phyloP scores from a whole-genome alignment of 2,888 invertebrate species.

The Hemistola chrysoprasaria region DNA sequence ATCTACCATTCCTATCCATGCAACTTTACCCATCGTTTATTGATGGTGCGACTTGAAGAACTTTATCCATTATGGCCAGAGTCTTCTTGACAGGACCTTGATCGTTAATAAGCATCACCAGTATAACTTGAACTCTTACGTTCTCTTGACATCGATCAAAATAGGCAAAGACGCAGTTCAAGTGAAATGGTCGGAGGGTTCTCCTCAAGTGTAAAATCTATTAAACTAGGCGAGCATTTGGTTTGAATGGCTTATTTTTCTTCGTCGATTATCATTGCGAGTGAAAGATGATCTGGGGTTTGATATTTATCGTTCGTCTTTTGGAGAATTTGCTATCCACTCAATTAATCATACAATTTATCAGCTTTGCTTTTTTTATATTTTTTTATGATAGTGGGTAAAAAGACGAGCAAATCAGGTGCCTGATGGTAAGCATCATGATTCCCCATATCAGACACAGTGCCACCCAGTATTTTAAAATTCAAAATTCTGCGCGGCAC shows the following conservation, averaged over 20 bases:
- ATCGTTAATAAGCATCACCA: conserved; percentile 58
- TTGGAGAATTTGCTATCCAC: no score
- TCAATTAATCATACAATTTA: no score
- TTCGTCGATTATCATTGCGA: conserved; percentile 36
- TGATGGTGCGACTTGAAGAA: conserved; percentile 16
- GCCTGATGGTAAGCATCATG: no score
- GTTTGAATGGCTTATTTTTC: conserved; percentile 54
- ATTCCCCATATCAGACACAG: no score
- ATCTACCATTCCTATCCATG: conserved; percentile 30
- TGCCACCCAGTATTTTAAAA: no score
- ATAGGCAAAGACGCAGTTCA: conserved; percentile 30
- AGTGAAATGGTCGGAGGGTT: conserved; percentile 35
- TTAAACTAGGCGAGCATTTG: conserved; percentile 52
- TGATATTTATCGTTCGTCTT: no score
- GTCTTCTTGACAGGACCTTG: conserved; percentile 54
- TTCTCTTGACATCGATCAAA: conserved; percentile 25
- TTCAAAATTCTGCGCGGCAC: no score
- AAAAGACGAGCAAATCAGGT: no score
- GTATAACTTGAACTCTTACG: conserved; percentile 39
- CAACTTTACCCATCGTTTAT: conserved; percentile 43
- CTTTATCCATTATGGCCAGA: conserved; percentile 60
- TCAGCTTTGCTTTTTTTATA: no score
- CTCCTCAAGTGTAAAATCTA: conserved; percentile 51
- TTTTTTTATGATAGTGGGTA: no score
- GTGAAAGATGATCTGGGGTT: conserved; percentile 29